Conservation (phyloP, 2,113 vertebrate genomes). For the Pundamilia nyererei region DNA sequence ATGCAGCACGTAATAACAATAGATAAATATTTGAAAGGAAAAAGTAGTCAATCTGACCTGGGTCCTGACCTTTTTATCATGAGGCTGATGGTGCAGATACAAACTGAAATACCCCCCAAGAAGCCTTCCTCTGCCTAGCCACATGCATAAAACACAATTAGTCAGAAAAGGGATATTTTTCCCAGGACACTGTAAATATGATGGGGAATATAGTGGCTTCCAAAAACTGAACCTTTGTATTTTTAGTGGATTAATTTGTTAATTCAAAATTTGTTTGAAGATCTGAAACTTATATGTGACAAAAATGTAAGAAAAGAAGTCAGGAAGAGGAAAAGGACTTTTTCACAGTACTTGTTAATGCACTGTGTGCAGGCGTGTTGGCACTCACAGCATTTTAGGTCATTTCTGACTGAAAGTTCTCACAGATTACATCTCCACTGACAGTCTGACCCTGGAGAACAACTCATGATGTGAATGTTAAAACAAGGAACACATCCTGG, state of each 20-base stretch:
- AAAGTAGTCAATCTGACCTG: neutral
- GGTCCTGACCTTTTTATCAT: neutral
- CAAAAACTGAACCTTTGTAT: no score
- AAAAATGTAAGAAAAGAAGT: neutral
- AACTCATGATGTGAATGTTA: neutral
- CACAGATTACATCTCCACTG: neutral
- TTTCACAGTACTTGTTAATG: neutral
- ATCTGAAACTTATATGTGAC: no score
- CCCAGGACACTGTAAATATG: no score
- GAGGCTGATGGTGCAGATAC: neutral
- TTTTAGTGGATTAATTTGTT: no score
- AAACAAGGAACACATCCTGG: neutral
- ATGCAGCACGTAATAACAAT: neutral
- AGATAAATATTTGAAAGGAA: neutral
- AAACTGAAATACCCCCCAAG: rapidly evolving
- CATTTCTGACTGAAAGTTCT: neutral
- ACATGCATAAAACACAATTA: neutral
- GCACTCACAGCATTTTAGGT: neutral
- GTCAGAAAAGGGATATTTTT: neutral
- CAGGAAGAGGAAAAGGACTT: neutral
- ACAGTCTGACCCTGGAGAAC: neutral
- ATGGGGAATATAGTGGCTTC: no score
- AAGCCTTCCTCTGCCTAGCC: rapidly evolving
- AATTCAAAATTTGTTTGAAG: no score
- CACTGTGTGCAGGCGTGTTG: neutral